Evolutionary conservation across 2,888 invertebrate species (phyloP).

Genomic region (Tetragnatha montana): DNA sequence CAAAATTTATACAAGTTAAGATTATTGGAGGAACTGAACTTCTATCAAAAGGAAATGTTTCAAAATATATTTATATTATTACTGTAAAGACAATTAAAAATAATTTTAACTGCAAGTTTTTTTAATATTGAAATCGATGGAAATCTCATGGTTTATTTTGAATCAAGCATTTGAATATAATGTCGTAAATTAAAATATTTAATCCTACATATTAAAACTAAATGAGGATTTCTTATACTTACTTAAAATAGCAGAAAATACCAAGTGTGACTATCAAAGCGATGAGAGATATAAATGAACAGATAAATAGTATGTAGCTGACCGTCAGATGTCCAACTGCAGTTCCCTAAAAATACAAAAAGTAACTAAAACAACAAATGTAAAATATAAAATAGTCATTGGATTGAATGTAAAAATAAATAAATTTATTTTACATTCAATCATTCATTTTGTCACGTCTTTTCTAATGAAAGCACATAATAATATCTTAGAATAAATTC

Average conservation of each 20-base stretch:
- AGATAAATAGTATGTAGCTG: slow-evolving; percentile 77
- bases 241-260: slow-evolving; percentile 78
- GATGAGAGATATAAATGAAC: slow-evolving; percentile 76
- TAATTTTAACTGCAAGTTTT: no score
- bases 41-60: no score
- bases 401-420: neutral
- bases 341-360: slow-evolving; percentile 42
- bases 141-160: no score
- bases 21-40: no score
- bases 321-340: slow-evolving; percentile 73
- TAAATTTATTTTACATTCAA: neutral
- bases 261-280: slow-evolving; percentile 76
- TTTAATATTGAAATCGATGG: no score
- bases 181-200: no score
- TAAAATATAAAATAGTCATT: neutral
- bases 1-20: no score
- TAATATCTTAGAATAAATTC: no score
- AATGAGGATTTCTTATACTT: slow-evolving; percentile 70
- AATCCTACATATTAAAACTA: no score
- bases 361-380: neutral
- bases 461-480: neutral
- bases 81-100: no score
- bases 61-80: no score
- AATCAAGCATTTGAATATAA: no score
- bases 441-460: neutral